These are phyloP conservation scores for Himalopsyche japonica DNA, from an alignment of 2,888 invertebrate genomes.

Conservation along the genomic window DNA sequence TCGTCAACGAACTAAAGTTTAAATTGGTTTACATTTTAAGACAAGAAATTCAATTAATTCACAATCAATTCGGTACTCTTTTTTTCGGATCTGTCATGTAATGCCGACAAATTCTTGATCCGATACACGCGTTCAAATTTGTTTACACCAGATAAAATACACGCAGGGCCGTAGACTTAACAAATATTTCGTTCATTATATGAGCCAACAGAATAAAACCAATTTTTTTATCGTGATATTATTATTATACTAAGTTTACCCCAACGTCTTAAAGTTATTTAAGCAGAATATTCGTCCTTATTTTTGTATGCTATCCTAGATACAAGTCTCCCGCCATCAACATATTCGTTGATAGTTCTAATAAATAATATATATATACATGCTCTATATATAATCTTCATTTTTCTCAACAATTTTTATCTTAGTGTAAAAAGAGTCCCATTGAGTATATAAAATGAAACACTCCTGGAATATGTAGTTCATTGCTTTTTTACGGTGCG, in stretches of 20 bases:
- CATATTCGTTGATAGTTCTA: no score
- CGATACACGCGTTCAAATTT: conserved; percentile 34
- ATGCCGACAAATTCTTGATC: conserved; percentile 37
- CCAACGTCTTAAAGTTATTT: no score
- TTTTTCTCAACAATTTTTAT: no score
- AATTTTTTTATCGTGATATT: not conserved
- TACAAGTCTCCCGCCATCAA: no score
- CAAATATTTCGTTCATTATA: not conserved
- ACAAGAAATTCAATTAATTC: conserved; percentile 38
- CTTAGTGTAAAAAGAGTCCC: no score
- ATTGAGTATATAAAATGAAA: not conserved
- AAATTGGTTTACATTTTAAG: not conserved
- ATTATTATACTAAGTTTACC: no score
- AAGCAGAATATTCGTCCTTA: no score
- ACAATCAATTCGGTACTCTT: conserved; percentile 32
- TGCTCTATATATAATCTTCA: no score
- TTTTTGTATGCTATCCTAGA: no score
- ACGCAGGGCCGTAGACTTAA: not conserved
- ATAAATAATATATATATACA: no score
- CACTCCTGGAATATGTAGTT: not conserved
- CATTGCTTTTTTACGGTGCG: not conserved
- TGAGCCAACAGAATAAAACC: not conserved
- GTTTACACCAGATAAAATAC: not conserved
- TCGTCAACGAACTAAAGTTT: not conserved
- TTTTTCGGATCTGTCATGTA: conserved; percentile 33